A percentile compares a stretch with the other conserved stretches of the same genome.
Conservation (phyloP, 2,113 vertebrate genomes). For the Chamaetylas fuelleborni region DNA sequence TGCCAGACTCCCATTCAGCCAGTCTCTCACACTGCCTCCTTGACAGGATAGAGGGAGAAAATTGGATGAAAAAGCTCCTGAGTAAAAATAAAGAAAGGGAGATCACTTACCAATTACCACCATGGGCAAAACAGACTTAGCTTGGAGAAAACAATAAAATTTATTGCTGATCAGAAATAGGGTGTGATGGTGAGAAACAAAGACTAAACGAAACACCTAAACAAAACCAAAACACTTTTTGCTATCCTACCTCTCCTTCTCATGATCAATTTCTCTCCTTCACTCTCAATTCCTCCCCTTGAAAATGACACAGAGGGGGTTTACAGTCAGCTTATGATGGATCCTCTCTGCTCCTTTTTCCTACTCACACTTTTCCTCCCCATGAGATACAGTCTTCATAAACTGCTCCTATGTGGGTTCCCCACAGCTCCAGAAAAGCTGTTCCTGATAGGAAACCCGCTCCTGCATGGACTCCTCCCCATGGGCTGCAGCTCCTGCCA, state of each 20-base stretch:
- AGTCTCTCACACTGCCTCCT: background rate
- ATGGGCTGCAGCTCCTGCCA: background rate
- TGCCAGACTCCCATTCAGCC: background rate
- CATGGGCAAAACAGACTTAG: fast-evolving
- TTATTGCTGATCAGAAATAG: background rate
- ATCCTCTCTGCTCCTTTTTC: background rate
- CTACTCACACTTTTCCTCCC: background rate
- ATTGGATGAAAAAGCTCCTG: background rate
- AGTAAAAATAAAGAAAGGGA: background rate
- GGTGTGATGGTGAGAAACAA: background rate
- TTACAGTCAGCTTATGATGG: background rate
- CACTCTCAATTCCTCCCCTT: background rate
- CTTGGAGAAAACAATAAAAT: background rate
- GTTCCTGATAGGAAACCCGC: background rate
- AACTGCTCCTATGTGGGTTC: background rate
- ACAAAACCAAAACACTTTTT: background rate
- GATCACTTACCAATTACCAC: background rate
- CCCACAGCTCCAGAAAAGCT: background rate
- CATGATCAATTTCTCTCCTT: background rate
- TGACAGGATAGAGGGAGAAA: background rate
- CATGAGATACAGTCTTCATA: background rate
- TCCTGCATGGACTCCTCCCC: background rate
- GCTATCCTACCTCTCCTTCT: background rate
- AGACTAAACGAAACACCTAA: background rate
- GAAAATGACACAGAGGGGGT: background rate